Evolutionary conservation across 2,113 vertebrate species (phyloP), one percentile per base, ranked within the genome.

Genomic region (Megaleporinus macrocephalus): DNA sequence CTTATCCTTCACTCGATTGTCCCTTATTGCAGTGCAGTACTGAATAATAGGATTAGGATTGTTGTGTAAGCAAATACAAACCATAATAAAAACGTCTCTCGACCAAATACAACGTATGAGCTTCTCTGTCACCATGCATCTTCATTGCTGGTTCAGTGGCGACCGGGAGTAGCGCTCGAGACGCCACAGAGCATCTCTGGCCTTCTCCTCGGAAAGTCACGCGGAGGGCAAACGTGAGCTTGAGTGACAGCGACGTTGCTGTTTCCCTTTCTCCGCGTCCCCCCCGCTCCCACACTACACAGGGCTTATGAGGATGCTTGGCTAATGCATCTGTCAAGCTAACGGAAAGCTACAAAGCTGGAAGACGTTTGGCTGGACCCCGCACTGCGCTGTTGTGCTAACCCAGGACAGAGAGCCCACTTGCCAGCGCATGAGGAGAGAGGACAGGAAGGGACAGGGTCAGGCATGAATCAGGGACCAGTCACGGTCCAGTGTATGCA

Each of bases 391-490:
- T 20, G 15, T 33, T 13, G 29, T 11, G 65, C 65, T 16, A 61
- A n/a, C 22, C 57, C n/a, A 36, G 13, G 49, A 14, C 3, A 51
- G 49, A 7, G 49, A 9, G 49, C 49, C 2, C 13, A 3, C 13
- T 14, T 11, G 26, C n/a, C 61, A 5, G 55, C 55, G 49, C 47
- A 66, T 53, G 62, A 53, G 62, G 14, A 33, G 47, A 15, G 47
- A 66, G 76, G 62, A 69, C 63, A 36, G 26, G 7, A 55, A 22
- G 24, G 24, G 65, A 14, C 76, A 78, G 51, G 27, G 76, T 55
- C 49, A 26, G 7, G 14, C 47, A 36, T 70, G 63, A 69, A 55
- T 78, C 44, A 66, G 62, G 5, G 20, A 24, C 6, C 11, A 30
- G 76, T 53, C 47, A 68, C 44, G 9, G 7, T 63, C 47, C 62